phyloP scores from a whole-genome alignment of 2,888 invertebrate genomes.

The Endotricha flammealis region DNA sequence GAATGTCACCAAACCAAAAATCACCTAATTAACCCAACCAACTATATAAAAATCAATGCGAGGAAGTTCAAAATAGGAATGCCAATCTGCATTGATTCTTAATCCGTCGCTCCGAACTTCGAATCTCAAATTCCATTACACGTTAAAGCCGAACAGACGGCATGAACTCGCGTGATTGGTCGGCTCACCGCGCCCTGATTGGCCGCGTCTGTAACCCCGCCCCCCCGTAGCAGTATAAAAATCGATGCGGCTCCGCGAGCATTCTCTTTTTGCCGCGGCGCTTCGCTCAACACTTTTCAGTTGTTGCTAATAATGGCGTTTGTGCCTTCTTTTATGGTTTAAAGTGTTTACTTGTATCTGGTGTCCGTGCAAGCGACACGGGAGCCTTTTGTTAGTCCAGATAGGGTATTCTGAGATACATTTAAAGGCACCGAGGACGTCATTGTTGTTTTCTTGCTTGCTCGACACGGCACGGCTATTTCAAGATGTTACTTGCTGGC shows the following conservation, averaged over 20 bases:
- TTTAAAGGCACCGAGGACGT: constrained; percentile 50
- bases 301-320: constrained; percentile 71
- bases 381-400: constrained; percentile 60
- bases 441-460: constrained; percentile 44
- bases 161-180: constrained; percentile 30
- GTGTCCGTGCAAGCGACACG: constrained; percentile 62
- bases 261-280: constrained; percentile 63
- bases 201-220: constrained; percentile 66
- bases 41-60: constrained; percentile 37
- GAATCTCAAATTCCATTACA: constrained; percentile 74
- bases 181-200: constrained; percentile 58
- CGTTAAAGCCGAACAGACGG: constrained; percentile 51
- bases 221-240: constrained; percentile 69
- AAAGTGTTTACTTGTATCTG: constrained; percentile 73
- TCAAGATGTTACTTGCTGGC: constrained; percentile 4
- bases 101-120: constrained; percentile 60
- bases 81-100: constrained; percentile 59
- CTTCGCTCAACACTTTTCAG: constrained; percentile 62
- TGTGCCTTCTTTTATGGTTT: constrained; percentile 65
- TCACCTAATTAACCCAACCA: constrained; percentile 29
- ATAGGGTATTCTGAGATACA: constrained; percentile 49
- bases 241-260: constrained; percentile 60
- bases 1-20: too few species aligned
- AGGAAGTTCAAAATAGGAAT: constrained; percentile 37
- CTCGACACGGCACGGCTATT: constrained; percentile 3